Base-by-base conservation (phyloP, 2,888 invertebrate genomes). In the Netelia inedita region DNA sequence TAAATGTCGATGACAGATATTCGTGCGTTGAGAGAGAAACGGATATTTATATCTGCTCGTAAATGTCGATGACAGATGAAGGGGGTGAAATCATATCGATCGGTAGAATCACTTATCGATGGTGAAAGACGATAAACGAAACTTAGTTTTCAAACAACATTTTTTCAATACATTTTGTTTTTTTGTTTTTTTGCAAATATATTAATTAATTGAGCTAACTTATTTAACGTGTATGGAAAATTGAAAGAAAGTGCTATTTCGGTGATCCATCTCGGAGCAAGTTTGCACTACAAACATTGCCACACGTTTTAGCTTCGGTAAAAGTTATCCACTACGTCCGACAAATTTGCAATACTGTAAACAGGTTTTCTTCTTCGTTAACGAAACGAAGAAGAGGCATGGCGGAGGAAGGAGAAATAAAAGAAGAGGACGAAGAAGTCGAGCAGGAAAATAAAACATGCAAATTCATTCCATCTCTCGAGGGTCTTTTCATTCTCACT, bases 311-410 rank as follows among this genome's bases (percentile, higher is more conserved):
- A 16, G 16, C 14, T 16, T 8, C 43, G 78, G 61, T 53, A 69
- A 73, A 63, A 73, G 50, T 69, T 14, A 35, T 55, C 19, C n/a
- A 46, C 41, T 61, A 50, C 41, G 19, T 14, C 46, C 66, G 63
- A 75, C 69, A 74, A 66, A 71, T 86, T 82, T 83, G 76, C 85
- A 79, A 83, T 85, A 87, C 87, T 68, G 81, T 87, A 85, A 91
- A 91, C 91, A 88, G 90, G 91, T 91, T 91, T 89, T 59, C 86
- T 85, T 61, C 82, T 79, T 85, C 66, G 55, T 82, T 55, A 76
- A 85, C 71, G 82, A 85, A 86, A 84, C 0, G 23, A 35, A 19
- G 21, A 68, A 16, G 28, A 21, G 16, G 10, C 21, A 50, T 43
- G 11, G 43, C 55, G 50, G 46, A 46, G 43, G 72, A 84, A 59